Evolutionary conservation across 2,888 invertebrate species (phyloP).

Genomic region (Morpho helenor): DNA sequence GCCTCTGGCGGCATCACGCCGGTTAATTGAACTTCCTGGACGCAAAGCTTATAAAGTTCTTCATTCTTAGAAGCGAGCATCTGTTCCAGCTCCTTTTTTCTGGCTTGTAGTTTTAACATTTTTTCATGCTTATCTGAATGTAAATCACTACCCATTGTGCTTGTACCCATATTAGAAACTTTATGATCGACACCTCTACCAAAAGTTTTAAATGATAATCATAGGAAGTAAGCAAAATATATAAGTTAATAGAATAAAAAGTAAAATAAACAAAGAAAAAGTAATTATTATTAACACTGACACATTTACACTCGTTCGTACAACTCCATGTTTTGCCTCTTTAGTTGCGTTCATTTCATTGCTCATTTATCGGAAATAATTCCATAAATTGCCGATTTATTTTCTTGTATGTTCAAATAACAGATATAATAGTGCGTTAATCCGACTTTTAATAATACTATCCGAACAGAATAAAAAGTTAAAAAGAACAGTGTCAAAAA

Average conservation of each 20-base stretch:
- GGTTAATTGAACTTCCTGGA: conserved; percentile 81
- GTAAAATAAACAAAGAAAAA: conserved; percentile 49
- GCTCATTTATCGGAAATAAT: too few species aligned
- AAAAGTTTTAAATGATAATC: conserved; percentile 36
- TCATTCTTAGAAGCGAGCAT: conserved; percentile 87
- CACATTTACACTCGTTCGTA: conserved; percentile 43
- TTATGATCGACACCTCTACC: conserved; percentile 39
- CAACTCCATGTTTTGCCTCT: conserved; percentile 35
- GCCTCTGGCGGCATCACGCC: conserved; percentile 86
- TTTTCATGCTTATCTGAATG: conserved; percentile 77
- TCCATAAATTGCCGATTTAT: too few species aligned
- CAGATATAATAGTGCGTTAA: too few species aligned
- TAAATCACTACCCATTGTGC: conserved; percentile 75
- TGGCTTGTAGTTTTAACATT: conserved; percentile 70
- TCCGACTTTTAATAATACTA: too few species aligned
- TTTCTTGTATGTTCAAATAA: too few species aligned
- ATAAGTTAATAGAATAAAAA: conserved; percentile 22
- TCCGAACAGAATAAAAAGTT: too few species aligned
- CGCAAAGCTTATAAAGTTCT: conserved; percentile 89
- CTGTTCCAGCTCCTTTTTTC: conserved; percentile 88
- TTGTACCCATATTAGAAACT: conserved; percentile 69
- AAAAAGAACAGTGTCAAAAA: too few species aligned
- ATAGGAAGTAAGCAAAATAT: conserved; percentile 37
- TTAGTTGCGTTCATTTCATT: conserved; percentile 12
- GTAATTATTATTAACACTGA: conserved; percentile 37